Percentiles rank a stretch among this genome's conserved stretches.
Conservation (phyloP, 1,140 invertebrate genomes). For the Drosophila nigrodunni region DNA sequence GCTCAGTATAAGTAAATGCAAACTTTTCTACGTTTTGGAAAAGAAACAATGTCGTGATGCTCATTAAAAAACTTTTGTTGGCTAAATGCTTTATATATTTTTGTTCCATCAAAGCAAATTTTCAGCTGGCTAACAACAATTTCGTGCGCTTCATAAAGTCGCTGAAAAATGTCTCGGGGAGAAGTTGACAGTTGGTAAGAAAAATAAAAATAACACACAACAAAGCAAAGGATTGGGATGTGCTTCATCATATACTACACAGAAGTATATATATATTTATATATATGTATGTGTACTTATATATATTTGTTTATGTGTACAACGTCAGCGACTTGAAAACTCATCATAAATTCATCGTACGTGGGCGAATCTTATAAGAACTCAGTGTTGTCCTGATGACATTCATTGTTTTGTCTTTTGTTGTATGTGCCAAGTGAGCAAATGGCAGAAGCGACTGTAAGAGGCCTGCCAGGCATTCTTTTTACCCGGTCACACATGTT, state of each 20-base stretch:
- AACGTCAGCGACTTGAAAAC: conserved; percentile 48
- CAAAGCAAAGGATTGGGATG: conserved; percentile 25
- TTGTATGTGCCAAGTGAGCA: conserved; percentile 43
- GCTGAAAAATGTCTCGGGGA: conserved; percentile 18
- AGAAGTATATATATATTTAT: not conserved
- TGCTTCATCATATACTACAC: conserved; percentile 1
- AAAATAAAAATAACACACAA: conserved; percentile 36
- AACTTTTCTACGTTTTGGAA: conserved; percentile 1
- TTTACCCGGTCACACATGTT: conserved; percentile 16
- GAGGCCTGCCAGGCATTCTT: conserved; percentile 23
- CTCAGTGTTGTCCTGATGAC: conserved; percentile 75
- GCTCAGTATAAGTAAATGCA: conserved; percentile 23
- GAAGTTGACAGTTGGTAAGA: conserved; percentile 5
- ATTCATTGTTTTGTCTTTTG: conserved; percentile 76
- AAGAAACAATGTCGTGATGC: conserved; percentile 20
- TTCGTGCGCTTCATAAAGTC: conserved; percentile 65
- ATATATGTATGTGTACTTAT: conserved; percentile 2
- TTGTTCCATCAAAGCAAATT: conserved; percentile 61
- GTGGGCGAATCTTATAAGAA: conserved; percentile 75
- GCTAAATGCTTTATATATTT: conserved; percentile 40
- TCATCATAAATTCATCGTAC: conserved; percentile 76
- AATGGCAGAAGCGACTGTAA: conserved; percentile 47
- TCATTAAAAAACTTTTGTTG: conserved; percentile 43
- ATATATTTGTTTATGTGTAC: not conserved
- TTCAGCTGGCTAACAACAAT: conserved; percentile 26